These are phyloP conservation scores for Coremacera marginata DNA, from an alignment of 2,888 invertebrate genomes.

Conservation along the genomic window DNA sequence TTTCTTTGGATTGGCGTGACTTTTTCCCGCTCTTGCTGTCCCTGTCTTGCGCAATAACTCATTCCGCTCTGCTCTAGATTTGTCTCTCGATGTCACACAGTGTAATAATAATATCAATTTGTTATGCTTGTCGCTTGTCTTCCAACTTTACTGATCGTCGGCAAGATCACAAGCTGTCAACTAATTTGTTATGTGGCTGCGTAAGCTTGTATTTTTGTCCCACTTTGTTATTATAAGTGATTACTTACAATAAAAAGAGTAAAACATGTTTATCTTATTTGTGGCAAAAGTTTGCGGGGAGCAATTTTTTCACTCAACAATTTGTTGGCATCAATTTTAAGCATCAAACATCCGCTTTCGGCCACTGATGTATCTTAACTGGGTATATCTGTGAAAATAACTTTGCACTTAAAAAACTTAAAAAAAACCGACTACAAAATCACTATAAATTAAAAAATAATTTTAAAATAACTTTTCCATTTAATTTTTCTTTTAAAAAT, in stretches of 20 bases:
- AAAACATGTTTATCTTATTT: neutral
- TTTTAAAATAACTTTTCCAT: too few relatives aligned
- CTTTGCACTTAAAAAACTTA: too few relatives aligned
- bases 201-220: neutral
- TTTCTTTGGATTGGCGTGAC: conserved; percentile 23
- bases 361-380: too few relatives aligned
- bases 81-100: conserved; percentile 32
- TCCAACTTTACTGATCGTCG: conserved; percentile 20
- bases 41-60: conserved; percentile 24
- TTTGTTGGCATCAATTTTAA: too few relatives aligned
- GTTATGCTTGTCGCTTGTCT: conserved; percentile 62
- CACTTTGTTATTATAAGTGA: neutral
- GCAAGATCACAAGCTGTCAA: conserved; percentile 32
- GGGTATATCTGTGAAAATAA: too few relatives aligned
- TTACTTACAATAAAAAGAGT: conserved; percentile 8
- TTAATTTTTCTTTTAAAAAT: too few relatives aligned
- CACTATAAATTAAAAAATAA: too few relatives aligned
- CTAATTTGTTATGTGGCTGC: conserved; percentile 30
- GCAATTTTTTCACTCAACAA: neutral
- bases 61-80: neutral
- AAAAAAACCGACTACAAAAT: too few relatives aligned
- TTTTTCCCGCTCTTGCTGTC: conserved; percentile 34
- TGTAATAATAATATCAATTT: conserved; percentile 63
- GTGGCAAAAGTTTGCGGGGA: neutral
- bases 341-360: neutral